Evolutionary conservation across 64 coral and sea anemone genomes (phyloP).

Genomic region (Stylophora pistillata): DNA sequence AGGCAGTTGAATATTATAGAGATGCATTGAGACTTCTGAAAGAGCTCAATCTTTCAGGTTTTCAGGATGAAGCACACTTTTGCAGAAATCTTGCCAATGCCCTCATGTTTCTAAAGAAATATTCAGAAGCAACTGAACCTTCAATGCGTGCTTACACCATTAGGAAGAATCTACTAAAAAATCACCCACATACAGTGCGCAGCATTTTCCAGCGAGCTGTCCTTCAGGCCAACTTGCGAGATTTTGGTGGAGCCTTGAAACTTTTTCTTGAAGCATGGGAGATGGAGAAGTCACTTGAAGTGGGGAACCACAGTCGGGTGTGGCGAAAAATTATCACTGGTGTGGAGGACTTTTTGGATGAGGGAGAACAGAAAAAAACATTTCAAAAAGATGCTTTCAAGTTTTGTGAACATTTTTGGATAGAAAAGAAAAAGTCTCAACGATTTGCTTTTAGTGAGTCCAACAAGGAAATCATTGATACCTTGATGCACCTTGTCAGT

Average conservation of each 20-base stretch:
- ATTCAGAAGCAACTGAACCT: background rate
- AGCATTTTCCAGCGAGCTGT: constrained; percentile 26
- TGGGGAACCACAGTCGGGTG: background rate
- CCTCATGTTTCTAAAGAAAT: constrained; percentile 4
- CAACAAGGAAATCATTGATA: background rate
- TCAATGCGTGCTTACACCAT: constrained; percentile 13
- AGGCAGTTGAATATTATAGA: constrained; percentile 10
- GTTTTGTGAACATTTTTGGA: background rate
- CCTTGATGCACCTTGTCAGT: background rate
- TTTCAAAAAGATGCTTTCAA: background rate
- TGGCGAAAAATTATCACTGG: background rate
- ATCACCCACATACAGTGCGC: constrained; percentile 12
- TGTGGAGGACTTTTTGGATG: background rate
- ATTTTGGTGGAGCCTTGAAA: constrained; percentile 11
- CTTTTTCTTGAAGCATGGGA: constrained; percentile 24
- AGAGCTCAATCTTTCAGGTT: constrained; percentile 14
- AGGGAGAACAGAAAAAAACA: background rate
- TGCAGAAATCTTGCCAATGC: constrained; percentile 29
- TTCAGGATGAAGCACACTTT: constrained; percentile 1
- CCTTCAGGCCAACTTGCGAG: background rate
- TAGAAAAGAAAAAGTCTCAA: background rate
- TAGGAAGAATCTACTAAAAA: constrained; percentile 3
- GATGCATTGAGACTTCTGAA: constrained; percentile 22
- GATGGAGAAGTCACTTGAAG: constrained; percentile 20
- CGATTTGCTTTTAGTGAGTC: background rate